These are phyloP conservation scores for Campoletis raptor DNA, from an alignment of 2,888 invertebrate species.

Conservation along the genomic window DNA sequence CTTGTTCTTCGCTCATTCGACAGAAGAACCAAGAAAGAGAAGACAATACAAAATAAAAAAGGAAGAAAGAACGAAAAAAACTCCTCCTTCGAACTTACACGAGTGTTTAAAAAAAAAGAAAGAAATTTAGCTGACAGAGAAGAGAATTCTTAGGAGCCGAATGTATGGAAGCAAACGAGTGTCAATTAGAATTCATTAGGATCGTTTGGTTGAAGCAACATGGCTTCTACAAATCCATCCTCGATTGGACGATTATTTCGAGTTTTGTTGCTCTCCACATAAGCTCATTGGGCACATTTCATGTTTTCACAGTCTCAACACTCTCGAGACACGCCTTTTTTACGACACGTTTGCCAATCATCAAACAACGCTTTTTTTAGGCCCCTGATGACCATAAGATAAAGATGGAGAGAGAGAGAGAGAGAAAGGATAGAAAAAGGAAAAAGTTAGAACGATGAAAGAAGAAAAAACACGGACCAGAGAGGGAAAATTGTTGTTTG, in stretches of 20 bases:
- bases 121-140: constrained; percentile 29
- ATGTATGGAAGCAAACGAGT: constrained; percentile 45
- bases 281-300: constrained; percentile 62
- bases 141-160: constrained; percentile 33
- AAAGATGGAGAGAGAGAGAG: not conserved
- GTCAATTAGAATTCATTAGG: constrained; percentile 71
- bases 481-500: constrained; percentile 44
- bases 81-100: constrained; percentile 42
- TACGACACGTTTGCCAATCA: constrained; percentile 65
- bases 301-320: constrained; percentile 40
- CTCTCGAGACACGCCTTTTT: constrained; percentile 67
- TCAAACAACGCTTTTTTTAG: constrained; percentile 13
- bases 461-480: constrained; percentile 24
- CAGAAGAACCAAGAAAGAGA: constrained; percentile 29
- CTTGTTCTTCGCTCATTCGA: constrained; percentile 53
- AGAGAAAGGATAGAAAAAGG: not conserved
- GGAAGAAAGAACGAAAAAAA: constrained; percentile 23
- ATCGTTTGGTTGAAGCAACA: constrained; percentile 62
- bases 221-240: constrained; percentile 50
- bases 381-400: constrained; percentile 1
- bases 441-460: not conserved
- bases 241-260: constrained; percentile 64
- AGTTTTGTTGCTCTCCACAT: constrained; percentile 38
- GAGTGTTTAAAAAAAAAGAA: not conserved
- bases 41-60: constrained; percentile 2